Evolutionary conservation across 2,797 vertebrate genomes (phyloP).

Genomic region (Corythornis leucogaster): DNA sequence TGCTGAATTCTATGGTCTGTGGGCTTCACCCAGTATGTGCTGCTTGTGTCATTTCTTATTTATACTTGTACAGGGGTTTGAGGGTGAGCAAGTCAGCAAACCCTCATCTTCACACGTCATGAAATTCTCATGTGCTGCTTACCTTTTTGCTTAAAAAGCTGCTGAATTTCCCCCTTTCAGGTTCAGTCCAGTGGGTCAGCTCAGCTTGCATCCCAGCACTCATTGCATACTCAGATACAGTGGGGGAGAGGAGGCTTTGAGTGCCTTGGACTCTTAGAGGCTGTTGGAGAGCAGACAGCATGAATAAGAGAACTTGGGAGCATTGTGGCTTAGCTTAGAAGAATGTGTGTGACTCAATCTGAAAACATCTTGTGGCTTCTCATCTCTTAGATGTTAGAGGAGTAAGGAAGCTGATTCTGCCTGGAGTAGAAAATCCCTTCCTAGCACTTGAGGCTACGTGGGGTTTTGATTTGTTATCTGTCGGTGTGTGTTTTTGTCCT

Average conservation of each 20-base stretch:
- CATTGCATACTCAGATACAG: not conserved
- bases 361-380: conserved; percentile 32
- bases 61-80: not conserved
- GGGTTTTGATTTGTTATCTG: not conserved
- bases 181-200: not conserved
- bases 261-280: not conserved
- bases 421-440: not conserved
- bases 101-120: not conserved
- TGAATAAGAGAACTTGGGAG: conserved; percentile 32
- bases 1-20: not conserved
- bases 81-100: not conserved
- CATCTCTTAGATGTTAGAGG: not conserved
- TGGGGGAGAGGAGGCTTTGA: not conserved
- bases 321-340: conserved; percentile 36
- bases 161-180: not conserved
- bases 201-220: not conserved
- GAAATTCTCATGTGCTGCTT: not conserved
- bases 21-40: not conserved
- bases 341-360: conserved; percentile 49
- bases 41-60: not conserved
- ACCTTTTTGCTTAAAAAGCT: conserved; percentile 2
- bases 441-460: not conserved
- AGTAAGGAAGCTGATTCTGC: not conserved
- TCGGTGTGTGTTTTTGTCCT: not conserved
- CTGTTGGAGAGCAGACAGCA: not conserved